Evolutionary conservation across 2,113 vertebrate genomes (phyloP).

Genomic region (Cairina moschata): DNA sequence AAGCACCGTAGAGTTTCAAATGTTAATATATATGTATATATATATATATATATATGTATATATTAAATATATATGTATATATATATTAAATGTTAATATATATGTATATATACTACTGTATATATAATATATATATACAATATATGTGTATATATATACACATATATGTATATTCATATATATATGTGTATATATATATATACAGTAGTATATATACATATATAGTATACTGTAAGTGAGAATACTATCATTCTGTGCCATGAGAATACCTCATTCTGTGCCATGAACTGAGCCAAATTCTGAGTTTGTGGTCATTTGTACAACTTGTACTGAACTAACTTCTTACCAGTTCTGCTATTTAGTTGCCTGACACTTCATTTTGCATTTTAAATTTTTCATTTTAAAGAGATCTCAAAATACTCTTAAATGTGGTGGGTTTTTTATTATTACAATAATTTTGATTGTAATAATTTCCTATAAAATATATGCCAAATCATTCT

Average conservation of each 20-base stretch:
- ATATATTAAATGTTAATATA: not conserved
- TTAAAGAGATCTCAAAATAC: not conserved
- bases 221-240: accelerated
- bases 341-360: not conserved
- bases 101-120: too few relatives aligned
- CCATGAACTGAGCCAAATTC: not conserved
- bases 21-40: not conserved
- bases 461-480: not conserved
- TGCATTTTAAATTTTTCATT: not conserved
- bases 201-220: too few relatives aligned
- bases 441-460: not conserved
- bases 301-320: not conserved
- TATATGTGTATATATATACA: too few relatives aligned
- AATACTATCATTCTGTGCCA: not conserved
- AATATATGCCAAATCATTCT: not conserved
- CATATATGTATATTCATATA: too few relatives aligned
- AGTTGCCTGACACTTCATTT: not conserved
- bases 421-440: not conserved
- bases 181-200: too few relatives aligned
- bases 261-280: too few relatives aligned
- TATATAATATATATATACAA: too few relatives aligned
- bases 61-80: not conserved
- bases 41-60: too few relatives aligned
- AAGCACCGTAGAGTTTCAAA: not conserved
- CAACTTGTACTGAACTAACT: not conserved